Evolutionary conservation across 92 coral and sea anemone genomes (phyloP), one percentile per base, ranked within the genome.

Genomic region (Porites cylindrica): DNA sequence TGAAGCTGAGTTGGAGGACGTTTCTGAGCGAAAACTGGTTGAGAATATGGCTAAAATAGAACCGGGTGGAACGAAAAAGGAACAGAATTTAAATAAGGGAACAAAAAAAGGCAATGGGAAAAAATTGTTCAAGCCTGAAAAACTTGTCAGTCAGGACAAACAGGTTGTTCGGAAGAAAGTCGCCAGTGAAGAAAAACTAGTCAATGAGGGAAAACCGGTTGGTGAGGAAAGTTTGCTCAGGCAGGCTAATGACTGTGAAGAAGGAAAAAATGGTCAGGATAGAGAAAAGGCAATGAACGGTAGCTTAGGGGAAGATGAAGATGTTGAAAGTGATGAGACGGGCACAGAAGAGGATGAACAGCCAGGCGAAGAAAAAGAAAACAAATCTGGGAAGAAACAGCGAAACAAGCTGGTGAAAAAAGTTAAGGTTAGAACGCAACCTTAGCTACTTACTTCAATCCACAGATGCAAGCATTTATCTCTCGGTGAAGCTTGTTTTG

Each of bases 321-420:
- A 7, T 26, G 29, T 1, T 47, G 83, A 10, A 26, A 75, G 65
- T 20, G 71, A 68, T 18, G 83, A 78, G 7, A 85, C 82, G 23
- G 69, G 82, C 56, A 85, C 82, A 24, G 89, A 85, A 19, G 83
- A 77, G 71, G 82, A 85, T 1, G 82, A 47, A 66, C 59, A 76
- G 13, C 83, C 53, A 32, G 19, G 19, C 51, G 83, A 21, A 51
- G 64, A 85, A 43, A 75, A 68, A 8, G 76, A 76, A 20, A 79
- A 59, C 47, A 43, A 10, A 77, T 13, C n/a, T 38, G 78, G 21
- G 29, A 88, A 50, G 53, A 67, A 70, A 75, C 72, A 77, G 66
- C 79, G 77, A 26, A 76, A 51, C 26, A 79, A 88, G 69, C 75
- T 56, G 50, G 84, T 79, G 67, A 82, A 82, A 91, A 88, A 70